These are phyloP conservation scores for Drosophila kurseongensis DNA, from an alignment of 1,140 invertebrate genomes.

Conservation along the genomic window DNA sequence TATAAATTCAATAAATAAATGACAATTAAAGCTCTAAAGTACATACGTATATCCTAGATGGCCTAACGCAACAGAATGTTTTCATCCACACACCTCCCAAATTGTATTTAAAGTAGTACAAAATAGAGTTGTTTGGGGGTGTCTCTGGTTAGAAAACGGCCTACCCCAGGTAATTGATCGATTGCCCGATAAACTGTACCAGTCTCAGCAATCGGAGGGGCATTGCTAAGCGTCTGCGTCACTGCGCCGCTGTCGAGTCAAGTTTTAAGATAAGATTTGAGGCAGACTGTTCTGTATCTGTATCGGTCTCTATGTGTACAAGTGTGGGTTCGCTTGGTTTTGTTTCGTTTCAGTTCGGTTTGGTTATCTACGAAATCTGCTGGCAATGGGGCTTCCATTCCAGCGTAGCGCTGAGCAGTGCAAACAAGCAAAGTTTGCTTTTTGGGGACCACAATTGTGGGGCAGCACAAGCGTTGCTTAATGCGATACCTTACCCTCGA, in stretches of 20 bases:
- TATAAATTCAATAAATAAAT: too few relatives aligned
- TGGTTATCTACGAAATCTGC: conserved; percentile 75
- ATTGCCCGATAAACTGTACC: conserved; percentile 22
- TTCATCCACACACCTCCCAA: too few relatives aligned
- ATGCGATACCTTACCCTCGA: conserved; percentile 64
- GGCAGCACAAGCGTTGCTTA: conserved; percentile 60
- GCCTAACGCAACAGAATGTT: too few relatives aligned
- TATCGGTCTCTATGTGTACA: conserved; percentile 18
- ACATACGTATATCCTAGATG: too few relatives aligned
- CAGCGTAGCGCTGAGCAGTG: conserved; percentile 64
- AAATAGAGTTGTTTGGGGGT: too few relatives aligned
- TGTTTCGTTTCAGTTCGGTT: conserved; percentile 20
- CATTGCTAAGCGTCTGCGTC: conserved; percentile 51
- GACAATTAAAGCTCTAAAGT: too few relatives aligned
- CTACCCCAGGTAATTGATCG: conserved; percentile 4
- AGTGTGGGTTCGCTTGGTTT: conserved; percentile 28
- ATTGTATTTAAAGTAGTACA: too few relatives aligned
- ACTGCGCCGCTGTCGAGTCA: conserved; percentile 69
- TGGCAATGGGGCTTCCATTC: conserved; percentile 60
- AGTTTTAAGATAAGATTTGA: conserved; percentile 82
- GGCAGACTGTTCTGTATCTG: conserved; percentile 37
- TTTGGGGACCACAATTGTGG: conserved; percentile 39
- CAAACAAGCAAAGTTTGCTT: conserved; percentile 61
- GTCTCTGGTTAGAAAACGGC: neutral
- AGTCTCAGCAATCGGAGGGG: conserved; percentile 22